Evolutionary conservation across 2,888 invertebrate genomes (phyloP).

Genomic region (Pinctada fucata): DNA sequence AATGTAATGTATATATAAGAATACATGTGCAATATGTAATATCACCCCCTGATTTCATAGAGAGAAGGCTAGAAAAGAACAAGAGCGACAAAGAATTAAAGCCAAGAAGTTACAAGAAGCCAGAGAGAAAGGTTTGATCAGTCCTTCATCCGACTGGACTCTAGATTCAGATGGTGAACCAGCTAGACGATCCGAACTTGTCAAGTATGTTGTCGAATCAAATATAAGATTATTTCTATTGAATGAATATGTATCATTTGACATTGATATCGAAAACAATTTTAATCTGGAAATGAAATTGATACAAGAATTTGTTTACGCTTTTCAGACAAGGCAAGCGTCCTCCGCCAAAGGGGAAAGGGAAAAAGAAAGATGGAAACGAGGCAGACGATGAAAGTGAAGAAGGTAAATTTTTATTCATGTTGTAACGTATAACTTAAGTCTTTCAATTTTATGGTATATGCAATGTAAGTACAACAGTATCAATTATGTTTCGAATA

Average conservation of each 20-base stretch:
- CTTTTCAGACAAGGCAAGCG: conserved; percentile 48
- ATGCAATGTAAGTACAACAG: no score
- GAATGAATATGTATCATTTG: background rate
- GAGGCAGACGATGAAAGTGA: conserved; percentile 74
- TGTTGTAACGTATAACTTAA: no score
- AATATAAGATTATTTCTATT: no score
- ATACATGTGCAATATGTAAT: no score
- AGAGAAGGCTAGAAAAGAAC: conserved; percentile 31
- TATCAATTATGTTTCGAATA: no score
- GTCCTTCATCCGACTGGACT: conserved; percentile 61
- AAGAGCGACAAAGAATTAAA: conserved; percentile 37
- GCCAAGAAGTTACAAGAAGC: conserved; percentile 56
- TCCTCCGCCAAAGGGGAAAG: conserved; percentile 36
- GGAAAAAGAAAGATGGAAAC: conserved; percentile 61
- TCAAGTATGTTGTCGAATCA: conserved; percentile 47
- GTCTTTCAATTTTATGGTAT: no score
- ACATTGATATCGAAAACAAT: background rate
- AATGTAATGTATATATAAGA: no score
- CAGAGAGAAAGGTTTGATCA: conserved; percentile 56
- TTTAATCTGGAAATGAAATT: background rate
- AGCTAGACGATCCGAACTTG: conserved; percentile 56
- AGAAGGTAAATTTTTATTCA: conserved; percentile 56
- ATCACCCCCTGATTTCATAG: conserved; percentile 2
- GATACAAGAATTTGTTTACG: background rate
- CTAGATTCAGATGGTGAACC: conserved; percentile 59